Conservation (phyloP, 2,113 vertebrate genomes). For the Dicrurus megarhynchus region DNA sequence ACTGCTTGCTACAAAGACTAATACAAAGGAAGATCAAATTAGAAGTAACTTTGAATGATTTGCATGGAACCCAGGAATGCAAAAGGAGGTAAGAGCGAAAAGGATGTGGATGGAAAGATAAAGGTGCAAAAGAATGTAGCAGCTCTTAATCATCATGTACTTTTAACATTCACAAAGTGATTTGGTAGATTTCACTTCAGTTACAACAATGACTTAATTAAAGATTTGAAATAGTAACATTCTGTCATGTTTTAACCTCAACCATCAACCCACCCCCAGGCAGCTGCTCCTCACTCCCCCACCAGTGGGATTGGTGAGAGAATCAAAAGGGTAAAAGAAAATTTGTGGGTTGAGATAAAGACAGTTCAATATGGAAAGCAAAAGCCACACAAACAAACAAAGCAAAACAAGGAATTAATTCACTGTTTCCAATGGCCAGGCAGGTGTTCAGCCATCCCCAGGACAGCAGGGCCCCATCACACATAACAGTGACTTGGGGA, state of each 20-base stretch:
- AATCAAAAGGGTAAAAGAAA: neutral
- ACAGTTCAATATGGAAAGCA: neutral
- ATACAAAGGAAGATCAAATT: neutral
- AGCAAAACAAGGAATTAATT: neutral
- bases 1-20: neutral
- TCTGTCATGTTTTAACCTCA: neutral
- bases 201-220: neutral
- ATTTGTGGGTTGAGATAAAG: neutral
- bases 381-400: neutral
- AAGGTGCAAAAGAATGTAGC: neutral
- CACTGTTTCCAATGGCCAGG: neutral
- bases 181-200: neutral
- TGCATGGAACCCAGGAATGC: neutral
- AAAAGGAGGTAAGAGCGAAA: neutral
- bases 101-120: neutral
- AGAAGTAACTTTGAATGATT: neutral
- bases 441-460: neutral
- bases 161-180: neutral
- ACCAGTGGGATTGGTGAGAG: neutral
- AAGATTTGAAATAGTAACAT: neutral
- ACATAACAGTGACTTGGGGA: neutral
- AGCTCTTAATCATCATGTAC: neutral
- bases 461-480: neutral
- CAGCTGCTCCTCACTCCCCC: neutral
- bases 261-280: neutral